Evolutionary conservation across 2,113 vertebrate species (phyloP), one percentile per base, ranked within the genome.

Genomic region (Chionomys nivalis): DNA sequence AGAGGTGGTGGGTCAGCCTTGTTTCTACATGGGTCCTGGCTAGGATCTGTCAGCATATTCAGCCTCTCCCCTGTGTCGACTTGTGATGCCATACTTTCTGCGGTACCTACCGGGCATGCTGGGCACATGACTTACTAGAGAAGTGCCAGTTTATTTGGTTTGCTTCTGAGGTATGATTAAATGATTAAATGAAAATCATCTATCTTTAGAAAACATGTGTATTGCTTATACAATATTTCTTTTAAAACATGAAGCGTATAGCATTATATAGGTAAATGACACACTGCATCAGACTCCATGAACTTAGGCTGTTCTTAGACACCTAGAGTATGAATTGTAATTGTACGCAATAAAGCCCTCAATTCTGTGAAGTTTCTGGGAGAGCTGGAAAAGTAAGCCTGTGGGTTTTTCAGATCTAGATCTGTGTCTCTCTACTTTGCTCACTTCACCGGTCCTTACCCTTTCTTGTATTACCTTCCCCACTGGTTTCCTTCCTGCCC

Each of bases 141-240:
- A 95, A 93, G 49, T 82, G 70, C 52, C 36, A 95, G 28, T 55
- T 85, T 42, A 94, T 78, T 93, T 76, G 26, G 85, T 89, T 86
- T 96, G 55, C 5, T 78, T 95, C 33, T 93, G 65, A 94, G 52
- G 85, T 33, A 26, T 82, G 19, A 26, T 70, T 90, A 89, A 88
- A 55, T 76, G 55, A 58, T 58, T 58, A 58, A 58, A 58, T 58
- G 5, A 58, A 58, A 58, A 58, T 58, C 58, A 7, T 19, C 58
- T 58, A 21, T 81, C 47, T 83, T 49, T 63, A 39, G 12, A 12
- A 52, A 42, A 82, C 44, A 33, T 78, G 21, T 79, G 11, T 39
- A 52, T 44, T 47, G 11, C 61, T 23, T 82, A 28, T 31, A 76
- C 49, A 44, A 76, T 42, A 78, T 47, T 85, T 66, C 82, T 55